Conservation (phyloP, 2,113 vertebrate genomes). For the Burhinus bistriatus region DNA sequence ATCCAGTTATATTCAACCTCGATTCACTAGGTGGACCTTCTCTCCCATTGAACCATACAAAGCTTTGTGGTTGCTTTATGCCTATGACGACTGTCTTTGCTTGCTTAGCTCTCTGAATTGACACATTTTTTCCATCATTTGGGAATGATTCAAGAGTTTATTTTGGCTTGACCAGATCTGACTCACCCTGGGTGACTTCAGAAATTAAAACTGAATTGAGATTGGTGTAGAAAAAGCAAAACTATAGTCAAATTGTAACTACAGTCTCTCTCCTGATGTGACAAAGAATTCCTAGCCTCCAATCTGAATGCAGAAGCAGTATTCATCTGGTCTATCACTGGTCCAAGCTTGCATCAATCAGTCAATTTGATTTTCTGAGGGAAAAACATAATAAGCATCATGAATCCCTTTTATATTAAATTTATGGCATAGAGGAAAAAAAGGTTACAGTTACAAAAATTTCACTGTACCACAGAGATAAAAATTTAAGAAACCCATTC, state of each 20-base stretch:
- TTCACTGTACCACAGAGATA: neutral
- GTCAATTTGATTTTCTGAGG: neutral
- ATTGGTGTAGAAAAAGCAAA: neutral
- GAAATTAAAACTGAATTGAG: neutral
- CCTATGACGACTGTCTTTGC: neutral
- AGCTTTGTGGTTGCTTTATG: neutral
- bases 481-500: neutral
- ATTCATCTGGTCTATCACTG: neutral
- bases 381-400: neutral
- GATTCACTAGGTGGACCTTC: neutral
- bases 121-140: neutral
- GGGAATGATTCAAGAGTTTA: conserved; percentile 17
- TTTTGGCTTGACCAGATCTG: conserved; percentile 7
- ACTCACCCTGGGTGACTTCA: conserved; percentile 7
- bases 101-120: neutral
- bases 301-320: neutral
- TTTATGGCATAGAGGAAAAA: neutral
- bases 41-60: neutral
- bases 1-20: neutral
- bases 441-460: neutral
- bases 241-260: neutral
- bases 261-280: neutral
- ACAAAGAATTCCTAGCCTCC: neutral
- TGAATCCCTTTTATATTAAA: neutral
- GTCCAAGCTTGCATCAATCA: neutral